Base-by-base conservation (phyloP, 2,113 vertebrate genomes). In the Tragelaphus scriptus region DNA sequence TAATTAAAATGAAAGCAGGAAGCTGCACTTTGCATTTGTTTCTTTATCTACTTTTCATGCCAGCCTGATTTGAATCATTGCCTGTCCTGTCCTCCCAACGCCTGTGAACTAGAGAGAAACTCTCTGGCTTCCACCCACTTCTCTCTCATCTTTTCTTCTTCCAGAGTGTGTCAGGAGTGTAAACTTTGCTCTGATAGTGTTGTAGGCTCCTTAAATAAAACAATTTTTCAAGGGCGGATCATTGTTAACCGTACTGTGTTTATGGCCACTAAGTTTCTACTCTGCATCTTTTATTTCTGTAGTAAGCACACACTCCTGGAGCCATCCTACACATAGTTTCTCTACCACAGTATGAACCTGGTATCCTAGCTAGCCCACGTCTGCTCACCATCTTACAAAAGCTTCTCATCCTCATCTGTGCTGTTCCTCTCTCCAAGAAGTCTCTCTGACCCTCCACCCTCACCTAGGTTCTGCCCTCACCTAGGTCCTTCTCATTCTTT, bases 1-100 rank as follows among this genome's bases (percentile, higher is more conserved):
- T 84, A 88, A 56, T 81, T 89, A 90, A 95, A 93, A 93, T 59
- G 56, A 56, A 92, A 71, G 95, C 32, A 95, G 71, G 88, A 96
- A 95, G 55, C 61, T 94, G 9, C 6, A 61, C 40, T 96, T 95
- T 85, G 81, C 68, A 65, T 77, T 53, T 94, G 19, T 77, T 93
- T 96, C 53, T 88, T 49, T 96, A 13, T 17, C 63, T 55, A n/a
- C 59, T 92, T 94, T 94, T 95, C 44, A 40, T 55, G 49, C 51
- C 26, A 26, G 17, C 12, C 91, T 85, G 40, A 87, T 61, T 40
- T 87, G 80, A 95, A 82, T 58, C 93, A 88, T 49, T 94, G 53
- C 58, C 85, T 84, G 15, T 59, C 58, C 44, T 81, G 47, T 53
- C n/a, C 56, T 93, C n/a, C 90, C 9, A 44, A 88, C 55, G 32